These are phyloP conservation scores for Acanthopagrus latus DNA, from an alignment of 2,797 vertebrate genomes.

Conservation along the genomic window DNA sequence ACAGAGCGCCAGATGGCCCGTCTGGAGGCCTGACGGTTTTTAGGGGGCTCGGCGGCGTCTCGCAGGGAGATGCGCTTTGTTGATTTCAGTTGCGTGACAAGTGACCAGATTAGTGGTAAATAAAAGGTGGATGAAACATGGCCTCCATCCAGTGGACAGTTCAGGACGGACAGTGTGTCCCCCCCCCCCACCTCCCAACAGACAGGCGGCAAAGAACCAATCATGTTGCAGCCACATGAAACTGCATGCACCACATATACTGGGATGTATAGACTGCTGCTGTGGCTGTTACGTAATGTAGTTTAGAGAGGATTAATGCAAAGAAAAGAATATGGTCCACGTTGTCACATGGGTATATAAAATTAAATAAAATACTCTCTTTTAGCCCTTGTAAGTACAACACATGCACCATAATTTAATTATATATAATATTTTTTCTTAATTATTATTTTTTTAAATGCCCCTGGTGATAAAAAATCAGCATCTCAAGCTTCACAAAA, in stretches of 20 bases:
- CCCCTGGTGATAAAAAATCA: neutral
- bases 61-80: constrained; percentile 64
- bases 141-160: constrained; percentile 27
- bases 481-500: neutral
- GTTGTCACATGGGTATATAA: neutral
- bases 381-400: neutral
- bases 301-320: neutral
- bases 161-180: neutral
- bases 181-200: too few relatives aligned
- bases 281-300: neutral
- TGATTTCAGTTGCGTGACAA: constrained; percentile 63
- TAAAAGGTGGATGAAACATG: constrained; percentile 42
- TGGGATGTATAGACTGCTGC: neutral
- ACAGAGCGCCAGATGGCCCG: constrained; percentile 80
- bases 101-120: constrained; percentile 55
- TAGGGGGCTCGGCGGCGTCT: constrained; percentile 63
- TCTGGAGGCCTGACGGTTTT: constrained; percentile 60
- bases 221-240: neutral
- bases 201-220: neutral
- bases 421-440: neutral
- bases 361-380: neutral
- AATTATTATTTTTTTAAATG: too few relatives aligned
- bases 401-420: neutral
- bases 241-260: neutral
- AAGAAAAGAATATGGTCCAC: neutral